A percentile compares a stretch with the other conserved stretches of the same genome.
These are phyloP conservation scores for Danio tinwini DNA, from an alignment of 2,797 vertebrate genomes.

Conservation along the genomic window DNA sequence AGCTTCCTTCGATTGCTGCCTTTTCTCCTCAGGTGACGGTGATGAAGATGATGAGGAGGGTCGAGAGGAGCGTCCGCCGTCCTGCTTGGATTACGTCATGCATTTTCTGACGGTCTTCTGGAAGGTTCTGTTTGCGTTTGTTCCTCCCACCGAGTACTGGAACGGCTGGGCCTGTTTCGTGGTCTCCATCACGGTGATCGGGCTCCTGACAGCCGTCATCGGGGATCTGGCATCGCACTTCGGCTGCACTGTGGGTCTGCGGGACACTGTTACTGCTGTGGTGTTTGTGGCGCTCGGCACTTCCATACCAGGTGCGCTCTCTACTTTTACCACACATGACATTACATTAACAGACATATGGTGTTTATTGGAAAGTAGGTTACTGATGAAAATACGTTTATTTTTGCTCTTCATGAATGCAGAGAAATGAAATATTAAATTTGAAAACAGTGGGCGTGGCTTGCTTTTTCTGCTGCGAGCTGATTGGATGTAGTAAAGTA, in stretches of 20 bases:
- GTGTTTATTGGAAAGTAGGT: too few relatives aligned
- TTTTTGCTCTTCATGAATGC: too few relatives aligned
- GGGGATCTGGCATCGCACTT: conserved; percentile 94
- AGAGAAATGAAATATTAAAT: too few relatives aligned
- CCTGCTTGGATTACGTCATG: conserved; percentile 92
- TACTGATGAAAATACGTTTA: too few relatives aligned
- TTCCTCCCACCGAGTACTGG: conserved; percentile 90
- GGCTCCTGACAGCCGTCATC: conserved; percentile 84
- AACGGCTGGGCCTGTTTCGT: conserved; percentile 94
- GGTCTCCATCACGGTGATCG: conserved; percentile 86
- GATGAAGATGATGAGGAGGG: conserved; percentile 82
- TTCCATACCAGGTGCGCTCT: conserved; percentile 86
- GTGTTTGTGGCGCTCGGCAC: conserved; percentile 94
- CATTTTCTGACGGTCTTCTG: conserved; percentile 92
- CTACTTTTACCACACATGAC: too few relatives aligned
- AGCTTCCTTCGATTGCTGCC: too few relatives aligned
- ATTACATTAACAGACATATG: too few relatives aligned
- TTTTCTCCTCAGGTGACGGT: conserved; percentile 71
- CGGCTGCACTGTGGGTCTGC: conserved; percentile 91
- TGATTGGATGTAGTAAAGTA: too few relatives aligned
- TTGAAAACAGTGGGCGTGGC: too few relatives aligned
- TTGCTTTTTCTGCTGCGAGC: too few relatives aligned
- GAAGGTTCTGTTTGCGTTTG: conserved; percentile 91
- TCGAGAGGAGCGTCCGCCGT: conserved; percentile 80
- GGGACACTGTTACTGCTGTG: conserved; percentile 90